Evolutionary conservation across 2,888 invertebrate species (phyloP).

Genomic region (Parelbella ahira): DNA sequence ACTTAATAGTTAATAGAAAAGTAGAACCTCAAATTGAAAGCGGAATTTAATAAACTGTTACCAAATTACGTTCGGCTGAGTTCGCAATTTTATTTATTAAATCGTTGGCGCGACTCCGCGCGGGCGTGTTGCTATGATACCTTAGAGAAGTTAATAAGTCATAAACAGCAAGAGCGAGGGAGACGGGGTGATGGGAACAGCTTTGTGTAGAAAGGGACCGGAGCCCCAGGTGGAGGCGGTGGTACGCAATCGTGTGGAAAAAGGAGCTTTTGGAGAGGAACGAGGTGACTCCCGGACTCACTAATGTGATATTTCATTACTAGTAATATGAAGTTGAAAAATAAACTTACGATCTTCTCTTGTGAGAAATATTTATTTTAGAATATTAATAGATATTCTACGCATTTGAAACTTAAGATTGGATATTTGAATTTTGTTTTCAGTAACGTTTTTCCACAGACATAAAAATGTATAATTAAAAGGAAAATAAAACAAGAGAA

Average conservation of each 20-base stretch:
- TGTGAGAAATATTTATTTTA: too few species aligned
- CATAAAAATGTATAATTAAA: too few species aligned
- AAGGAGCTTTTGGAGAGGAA: slow-evolving; percentile 63
- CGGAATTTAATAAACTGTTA: slow-evolving; percentile 72
- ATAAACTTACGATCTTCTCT: too few species aligned
- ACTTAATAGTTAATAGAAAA: too few species aligned
- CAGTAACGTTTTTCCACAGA: too few species aligned
- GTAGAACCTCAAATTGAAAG: slow-evolving; percentile 32
- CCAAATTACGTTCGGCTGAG: slow-evolving; percentile 59
- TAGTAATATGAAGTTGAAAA: slow-evolving; percentile 3
- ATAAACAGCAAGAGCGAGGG: slow-evolving; percentile 65
- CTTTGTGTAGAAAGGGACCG: slow-evolving; percentile 43
- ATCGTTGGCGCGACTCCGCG: slow-evolving; percentile 49
- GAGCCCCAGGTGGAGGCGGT: slow-evolving; percentile 64
- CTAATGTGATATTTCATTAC: slow-evolving; percentile 47
- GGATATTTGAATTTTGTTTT: slow-evolving; percentile 1
- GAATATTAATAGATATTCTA: too few species aligned
- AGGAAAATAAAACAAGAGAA: too few species aligned
- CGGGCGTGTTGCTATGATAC: slow-evolving; percentile 77
- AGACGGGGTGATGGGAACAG: slow-evolving; percentile 40
- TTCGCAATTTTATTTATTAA: slow-evolving; percentile 79
- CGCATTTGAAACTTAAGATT: too few species aligned
- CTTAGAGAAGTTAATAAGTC: slow-evolving; percentile 79
- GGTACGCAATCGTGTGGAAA: slow-evolving; percentile 76
- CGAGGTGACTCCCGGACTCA: slow-evolving; percentile 57